phyloP scores from a whole-genome alignment of 2,797 vertebrate species.

The Enteromius thamalakanensis region DNA sequence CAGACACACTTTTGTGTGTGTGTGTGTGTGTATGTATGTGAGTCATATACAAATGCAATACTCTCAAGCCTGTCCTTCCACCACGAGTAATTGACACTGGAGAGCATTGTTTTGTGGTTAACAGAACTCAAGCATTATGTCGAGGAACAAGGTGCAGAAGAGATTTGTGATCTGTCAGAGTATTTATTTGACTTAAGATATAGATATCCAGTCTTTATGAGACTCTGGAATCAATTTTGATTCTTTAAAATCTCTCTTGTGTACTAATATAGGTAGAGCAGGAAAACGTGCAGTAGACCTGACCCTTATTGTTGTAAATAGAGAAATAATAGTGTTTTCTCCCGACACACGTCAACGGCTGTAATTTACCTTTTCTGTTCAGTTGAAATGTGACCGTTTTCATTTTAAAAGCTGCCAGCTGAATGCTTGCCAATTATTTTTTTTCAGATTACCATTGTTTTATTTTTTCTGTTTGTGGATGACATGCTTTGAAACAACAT shows the following conservation, averaged over 20 bases:
- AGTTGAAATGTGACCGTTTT: neutral
- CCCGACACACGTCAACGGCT: neutral
- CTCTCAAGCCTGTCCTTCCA: neutral
- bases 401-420: neutral
- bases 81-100: neutral
- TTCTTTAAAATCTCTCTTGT: neutral
- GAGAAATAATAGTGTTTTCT: neutral
- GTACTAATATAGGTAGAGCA: neutral
- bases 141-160: neutral
- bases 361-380: neutral
- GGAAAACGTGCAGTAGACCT: neutral
- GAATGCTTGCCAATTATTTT: slow-evolving; percentile 5
- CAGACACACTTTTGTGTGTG: neutral
- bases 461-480: neutral
- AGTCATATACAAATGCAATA: neutral
- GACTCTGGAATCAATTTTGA: neutral
- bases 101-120: neutral
- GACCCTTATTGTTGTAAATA: neutral
- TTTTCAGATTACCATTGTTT: neutral
- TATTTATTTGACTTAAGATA: slow-evolving; percentile 22
- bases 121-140: neutral
- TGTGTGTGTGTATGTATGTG: too few species aligned
- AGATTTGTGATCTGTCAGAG: neutral
- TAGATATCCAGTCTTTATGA: slow-evolving; percentile 4
- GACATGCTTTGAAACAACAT: neutral